These are phyloP conservation scores for Tachina grossa DNA, from an alignment of 2,888 invertebrate genomes.

Conservation along the genomic window DNA sequence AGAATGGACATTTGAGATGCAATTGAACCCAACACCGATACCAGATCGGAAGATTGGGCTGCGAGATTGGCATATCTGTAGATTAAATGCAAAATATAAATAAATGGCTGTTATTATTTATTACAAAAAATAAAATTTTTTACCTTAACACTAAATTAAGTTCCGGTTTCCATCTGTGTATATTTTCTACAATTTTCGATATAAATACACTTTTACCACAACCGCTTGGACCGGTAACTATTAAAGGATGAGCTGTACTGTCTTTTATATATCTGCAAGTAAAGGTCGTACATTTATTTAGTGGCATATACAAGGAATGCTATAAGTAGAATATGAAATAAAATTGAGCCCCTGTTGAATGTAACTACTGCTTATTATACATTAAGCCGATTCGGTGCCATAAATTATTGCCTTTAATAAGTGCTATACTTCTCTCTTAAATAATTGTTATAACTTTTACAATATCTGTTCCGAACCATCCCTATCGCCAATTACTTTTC, in stretches of 20 bases:
- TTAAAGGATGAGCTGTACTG: constrained; percentile 84
- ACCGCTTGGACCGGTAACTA: constrained; percentile 90
- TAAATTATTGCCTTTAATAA: no score
- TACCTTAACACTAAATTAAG: constrained; percentile 84
- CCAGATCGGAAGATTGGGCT: constrained; percentile 79
- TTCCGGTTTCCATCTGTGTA: constrained; percentile 87
- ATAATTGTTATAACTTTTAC: no score
- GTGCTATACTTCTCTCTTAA: no score
- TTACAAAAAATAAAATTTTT: neutral
- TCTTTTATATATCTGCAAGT: constrained; percentile 85
- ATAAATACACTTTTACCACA: constrained; percentile 92
- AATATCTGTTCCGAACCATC: no score
- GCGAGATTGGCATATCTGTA: constrained; percentile 80
- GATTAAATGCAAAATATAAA: neutral
- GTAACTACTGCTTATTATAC: no score
- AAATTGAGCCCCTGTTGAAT: no score
- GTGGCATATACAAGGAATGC: no score
- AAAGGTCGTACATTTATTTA: neutral
- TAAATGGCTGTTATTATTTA: neutral
- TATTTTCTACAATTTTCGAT: constrained; percentile 88
- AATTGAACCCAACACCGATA: constrained; percentile 87
- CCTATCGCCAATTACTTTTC: no score
- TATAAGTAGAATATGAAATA: no score
- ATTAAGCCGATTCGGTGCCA: no score
- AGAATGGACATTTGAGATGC: constrained; percentile 90